Base-by-base conservation (phyloP, 1,140 invertebrate species). In the Asbolus verrucosus region DNA sequence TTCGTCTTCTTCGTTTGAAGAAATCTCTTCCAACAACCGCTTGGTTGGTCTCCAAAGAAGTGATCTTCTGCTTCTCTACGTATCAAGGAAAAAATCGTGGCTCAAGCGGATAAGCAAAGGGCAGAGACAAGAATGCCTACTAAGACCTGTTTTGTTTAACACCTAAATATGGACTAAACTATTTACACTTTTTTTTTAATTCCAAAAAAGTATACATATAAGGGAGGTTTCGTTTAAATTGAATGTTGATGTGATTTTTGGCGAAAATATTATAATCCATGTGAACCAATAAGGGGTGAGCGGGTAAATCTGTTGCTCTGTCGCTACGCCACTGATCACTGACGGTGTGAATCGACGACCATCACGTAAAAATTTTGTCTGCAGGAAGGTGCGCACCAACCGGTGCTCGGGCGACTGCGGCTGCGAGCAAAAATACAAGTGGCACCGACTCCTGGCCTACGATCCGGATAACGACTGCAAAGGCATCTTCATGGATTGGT, bases 401-500 rank as follows among this genome's bases (percentile, higher is more conserved):
- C 85, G 94, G 38, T 97, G 95, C 76, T 85, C 86, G 0, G 87
- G 87, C 0, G 94, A 96, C 72, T 97, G 95, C 77, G 90, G 91
- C 4, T 96, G 95, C 79, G 93, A 95, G 75, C 93, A 95, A 76
- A 94, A 95, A 77, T 94, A 93, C 82, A 93, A 94, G 73, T 92
- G 93, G 85, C 93, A 96, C 82, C 87, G 95, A 19, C 84, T 96
- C 0, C 83, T 97, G 6, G 92, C 94, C 11, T 96, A 96, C 80
- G 95, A 97, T 83, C 94, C 94, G 0, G 92, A 94, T 72, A 95
- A 96, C 79, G 94, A 95, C 79, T 96, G 95, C 81, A 92, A 93
- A 78, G 95, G 94, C 59, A 96, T 97, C 70, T 97, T 97, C 81
- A 95, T 96, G 86, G 95, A 97, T 81, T 97, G 95, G 95, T 97